These are phyloP conservation scores for Dasyornis broadbenti DNA, from an alignment of 2,113 vertebrate genomes.

Conservation along the genomic window DNA sequence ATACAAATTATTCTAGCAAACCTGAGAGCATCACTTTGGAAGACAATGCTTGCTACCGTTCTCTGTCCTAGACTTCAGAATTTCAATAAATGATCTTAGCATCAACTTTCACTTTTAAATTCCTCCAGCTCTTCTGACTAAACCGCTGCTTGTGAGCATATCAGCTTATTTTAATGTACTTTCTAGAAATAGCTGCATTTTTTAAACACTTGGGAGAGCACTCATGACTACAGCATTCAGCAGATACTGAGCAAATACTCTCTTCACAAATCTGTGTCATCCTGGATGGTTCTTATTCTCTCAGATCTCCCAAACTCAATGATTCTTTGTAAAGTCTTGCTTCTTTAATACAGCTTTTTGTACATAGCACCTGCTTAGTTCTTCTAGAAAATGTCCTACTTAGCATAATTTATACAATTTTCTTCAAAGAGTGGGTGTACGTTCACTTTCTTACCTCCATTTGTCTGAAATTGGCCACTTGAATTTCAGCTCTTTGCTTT, in stretches of 20 bases:
- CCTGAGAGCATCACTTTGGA: background rate
- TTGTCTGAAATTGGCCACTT: background rate
- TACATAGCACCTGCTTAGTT: background rate
- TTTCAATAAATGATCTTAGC: background rate
- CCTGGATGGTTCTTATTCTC: background rate
- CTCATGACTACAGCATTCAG: background rate
- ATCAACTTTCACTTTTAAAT: background rate
- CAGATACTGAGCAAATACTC: background rate
- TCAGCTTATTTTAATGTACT: background rate
- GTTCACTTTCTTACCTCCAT: background rate
- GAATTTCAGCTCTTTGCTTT: background rate
- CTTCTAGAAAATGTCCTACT: background rate
- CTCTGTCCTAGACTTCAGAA: background rate
- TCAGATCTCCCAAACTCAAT: background rate
- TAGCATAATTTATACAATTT: background rate
- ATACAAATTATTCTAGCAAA: background rate
- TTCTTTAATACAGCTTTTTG: background rate
- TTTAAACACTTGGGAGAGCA: background rate
- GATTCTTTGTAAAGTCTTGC: background rate
- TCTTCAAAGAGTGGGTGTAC: background rate
- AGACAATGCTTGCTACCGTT: background rate
- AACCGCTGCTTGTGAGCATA: background rate
- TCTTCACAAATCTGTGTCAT: background rate
- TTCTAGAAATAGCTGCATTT: background rate
- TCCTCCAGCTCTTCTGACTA: background rate